Evolutionary conservation across 2,113 vertebrate species (phyloP).

Genomic region (Saguinus midas): DNA sequence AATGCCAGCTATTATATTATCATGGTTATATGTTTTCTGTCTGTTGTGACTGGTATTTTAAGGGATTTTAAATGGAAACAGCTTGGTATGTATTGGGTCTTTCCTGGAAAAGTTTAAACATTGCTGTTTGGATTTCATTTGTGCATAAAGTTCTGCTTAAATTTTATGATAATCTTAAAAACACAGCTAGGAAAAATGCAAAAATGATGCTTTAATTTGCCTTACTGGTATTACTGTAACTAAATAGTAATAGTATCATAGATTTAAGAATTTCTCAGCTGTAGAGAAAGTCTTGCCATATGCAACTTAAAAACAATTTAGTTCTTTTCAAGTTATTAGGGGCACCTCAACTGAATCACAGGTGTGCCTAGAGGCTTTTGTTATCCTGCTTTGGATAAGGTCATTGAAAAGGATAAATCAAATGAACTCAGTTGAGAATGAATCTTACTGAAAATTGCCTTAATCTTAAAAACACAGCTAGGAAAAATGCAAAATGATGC

Average conservation of each 20-base stretch:
- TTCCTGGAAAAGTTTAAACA: neutral
- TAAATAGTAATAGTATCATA: neutral
- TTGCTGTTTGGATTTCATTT: slow-evolving; percentile 35
- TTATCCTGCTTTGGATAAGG: neutral
- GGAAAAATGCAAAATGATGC: neutral
- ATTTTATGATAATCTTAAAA: slow-evolving; percentile 45
- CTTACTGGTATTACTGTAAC: neutral
- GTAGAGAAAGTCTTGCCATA: neutral
- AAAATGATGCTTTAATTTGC: neutral
- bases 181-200: neutral
- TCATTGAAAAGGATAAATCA: neutral
- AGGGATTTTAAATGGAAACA: neutral
- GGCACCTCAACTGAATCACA: neutral
- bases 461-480: slow-evolving; percentile 5
- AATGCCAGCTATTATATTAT: neutral
- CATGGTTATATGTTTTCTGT: neutral
- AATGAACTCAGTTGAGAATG: neutral
- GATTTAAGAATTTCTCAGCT: neutral
- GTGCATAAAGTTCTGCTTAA: slow-evolving; percentile 19
- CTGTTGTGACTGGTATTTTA: neutral
- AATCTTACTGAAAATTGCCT: neutral
- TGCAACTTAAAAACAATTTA: neutral
- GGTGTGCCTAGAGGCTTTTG: neutral
- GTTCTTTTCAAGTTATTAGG: neutral
- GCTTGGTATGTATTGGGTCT: neutral